Percentiles rank a stretch among this genome's conserved stretches.
phyloP scores from a whole-genome alignment of 1,140 invertebrate genomes.

The Parapsyche elsis region DNA sequence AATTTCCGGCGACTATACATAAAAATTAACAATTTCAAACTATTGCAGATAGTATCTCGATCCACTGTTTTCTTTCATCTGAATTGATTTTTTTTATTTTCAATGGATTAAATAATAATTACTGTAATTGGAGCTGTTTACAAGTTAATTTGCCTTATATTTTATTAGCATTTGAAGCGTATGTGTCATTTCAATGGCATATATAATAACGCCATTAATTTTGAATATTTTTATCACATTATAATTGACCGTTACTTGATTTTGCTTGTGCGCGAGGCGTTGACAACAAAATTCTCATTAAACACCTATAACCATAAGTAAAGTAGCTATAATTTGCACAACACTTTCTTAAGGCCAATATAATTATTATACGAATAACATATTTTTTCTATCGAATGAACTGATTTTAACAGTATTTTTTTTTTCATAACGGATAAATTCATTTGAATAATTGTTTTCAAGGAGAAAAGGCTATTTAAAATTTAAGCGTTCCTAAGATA shows the following conservation, averaged over 20 bases:
- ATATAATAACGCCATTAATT: conserved; percentile 23
- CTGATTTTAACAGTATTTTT: background rate
- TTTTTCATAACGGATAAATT: background rate
- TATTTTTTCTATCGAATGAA: background rate
- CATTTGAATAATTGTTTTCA: conserved; percentile 26
- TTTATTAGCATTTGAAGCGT: background rate
- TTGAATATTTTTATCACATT: conserved; percentile 9
- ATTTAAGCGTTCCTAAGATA: conserved; percentile 25
- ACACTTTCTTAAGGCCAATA: conserved; percentile 14
- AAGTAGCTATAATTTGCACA: background rate
- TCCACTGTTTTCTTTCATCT: too few relatives aligned
- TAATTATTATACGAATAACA: too few relatives aligned
- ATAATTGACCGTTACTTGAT: conserved; percentile 6
- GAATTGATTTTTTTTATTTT: too few relatives aligned
- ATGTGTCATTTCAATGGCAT: conserved; percentile 24
- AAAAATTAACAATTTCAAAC: too few relatives aligned
- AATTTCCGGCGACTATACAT: too few relatives aligned
- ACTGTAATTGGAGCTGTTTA: conserved; percentile 1
- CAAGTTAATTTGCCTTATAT: conserved; percentile 9
- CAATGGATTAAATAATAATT: background rate
- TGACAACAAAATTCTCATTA: background rate
- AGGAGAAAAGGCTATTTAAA: conserved; percentile 23
- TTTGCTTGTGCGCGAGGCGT: background rate
- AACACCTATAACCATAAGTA: background rate
- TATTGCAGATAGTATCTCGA: too few relatives aligned